phyloP scores from a whole-genome alignment of 2,888 invertebrate species.

The Atethmia centrago region DNA sequence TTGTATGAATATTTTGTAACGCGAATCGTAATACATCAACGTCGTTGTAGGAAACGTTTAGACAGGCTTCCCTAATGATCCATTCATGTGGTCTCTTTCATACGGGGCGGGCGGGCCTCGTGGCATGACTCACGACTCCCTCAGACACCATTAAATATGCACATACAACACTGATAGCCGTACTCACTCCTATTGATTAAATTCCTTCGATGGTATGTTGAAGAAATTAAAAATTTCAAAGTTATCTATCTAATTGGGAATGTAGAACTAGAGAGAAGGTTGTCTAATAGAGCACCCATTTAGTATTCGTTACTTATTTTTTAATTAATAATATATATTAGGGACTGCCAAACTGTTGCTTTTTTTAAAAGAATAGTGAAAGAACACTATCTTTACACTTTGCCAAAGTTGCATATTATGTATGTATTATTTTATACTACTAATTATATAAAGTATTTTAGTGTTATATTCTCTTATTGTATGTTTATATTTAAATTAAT shows the following conservation, averaged over 20 bases:
- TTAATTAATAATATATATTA: too few species aligned
- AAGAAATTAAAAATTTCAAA: neutral
- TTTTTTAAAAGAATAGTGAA: too few species aligned
- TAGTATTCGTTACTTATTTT: neutral
- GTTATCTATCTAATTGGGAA: conserved; percentile 2
- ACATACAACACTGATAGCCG: conserved; percentile 60
- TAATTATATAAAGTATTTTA: too few species aligned
- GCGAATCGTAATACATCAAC: conserved; percentile 75
- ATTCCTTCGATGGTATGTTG: neutral
- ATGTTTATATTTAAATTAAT: too few species aligned
- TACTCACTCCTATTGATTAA: conserved; percentile 49
- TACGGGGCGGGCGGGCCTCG: conserved; percentile 66
- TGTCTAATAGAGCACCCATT: conserved; percentile 4
- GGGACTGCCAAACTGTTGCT: too few species aligned
- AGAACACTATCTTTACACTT: too few species aligned
- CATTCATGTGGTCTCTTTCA: conserved; percentile 82
- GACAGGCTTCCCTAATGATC: conserved; percentile 80
- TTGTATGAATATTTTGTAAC: conserved; percentile 70
- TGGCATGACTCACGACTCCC: conserved; percentile 77
- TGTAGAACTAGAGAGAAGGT: neutral
- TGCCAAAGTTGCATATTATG: too few species aligned
- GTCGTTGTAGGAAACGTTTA: conserved; percentile 77
- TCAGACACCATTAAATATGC: conserved; percentile 66
- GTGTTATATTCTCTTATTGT: too few species aligned
- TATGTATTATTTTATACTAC: too few species aligned